phyloP scores from a whole-genome alignment of 2,888 invertebrate genomes.

The Microplitis manilae region DNA sequence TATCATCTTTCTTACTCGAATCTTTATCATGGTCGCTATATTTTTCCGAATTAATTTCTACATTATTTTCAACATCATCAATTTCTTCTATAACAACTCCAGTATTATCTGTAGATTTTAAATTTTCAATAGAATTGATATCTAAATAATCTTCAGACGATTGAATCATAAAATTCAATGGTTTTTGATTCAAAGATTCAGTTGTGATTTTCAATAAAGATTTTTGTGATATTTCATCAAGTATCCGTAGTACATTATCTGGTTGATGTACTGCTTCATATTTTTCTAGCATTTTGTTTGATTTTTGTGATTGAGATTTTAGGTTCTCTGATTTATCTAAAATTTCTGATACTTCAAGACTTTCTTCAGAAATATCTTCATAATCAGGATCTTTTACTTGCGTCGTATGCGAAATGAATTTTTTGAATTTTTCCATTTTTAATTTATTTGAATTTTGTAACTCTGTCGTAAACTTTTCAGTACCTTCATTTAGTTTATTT shows the following conservation, averaged over 20 bases:
- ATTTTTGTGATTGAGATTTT: conserved; percentile 52
- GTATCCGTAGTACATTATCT: conserved; percentile 62
- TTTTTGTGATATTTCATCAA: conserved; percentile 62
- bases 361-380: conserved; percentile 69
- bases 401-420: conserved; percentile 48
- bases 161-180: background rate
- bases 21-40: background rate
- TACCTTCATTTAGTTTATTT: background rate
- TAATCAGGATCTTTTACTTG: conserved; percentile 62
- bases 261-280: conserved; percentile 61
- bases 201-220: conserved; percentile 35
- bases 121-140: background rate
- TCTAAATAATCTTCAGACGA: conserved; percentile 1
- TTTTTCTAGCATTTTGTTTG: conserved; percentile 57
- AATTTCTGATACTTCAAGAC: conserved; percentile 68
- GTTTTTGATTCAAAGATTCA: background rate
- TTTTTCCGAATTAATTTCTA: conserved; percentile 5
- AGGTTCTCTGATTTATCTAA: conserved; percentile 61
- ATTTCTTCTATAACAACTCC: background rate
- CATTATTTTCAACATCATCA: background rate
- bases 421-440: conserved; percentile 24
- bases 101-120: background rate
- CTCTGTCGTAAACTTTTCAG: conserved; percentile 31
- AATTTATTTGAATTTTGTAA: conserved; percentile 10
- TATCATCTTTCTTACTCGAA: conserved; percentile 54